These are phyloP conservation scores for Rostratula benghalensis DNA, from an alignment of 2,113 vertebrate species.

Conservation along the genomic window DNA sequence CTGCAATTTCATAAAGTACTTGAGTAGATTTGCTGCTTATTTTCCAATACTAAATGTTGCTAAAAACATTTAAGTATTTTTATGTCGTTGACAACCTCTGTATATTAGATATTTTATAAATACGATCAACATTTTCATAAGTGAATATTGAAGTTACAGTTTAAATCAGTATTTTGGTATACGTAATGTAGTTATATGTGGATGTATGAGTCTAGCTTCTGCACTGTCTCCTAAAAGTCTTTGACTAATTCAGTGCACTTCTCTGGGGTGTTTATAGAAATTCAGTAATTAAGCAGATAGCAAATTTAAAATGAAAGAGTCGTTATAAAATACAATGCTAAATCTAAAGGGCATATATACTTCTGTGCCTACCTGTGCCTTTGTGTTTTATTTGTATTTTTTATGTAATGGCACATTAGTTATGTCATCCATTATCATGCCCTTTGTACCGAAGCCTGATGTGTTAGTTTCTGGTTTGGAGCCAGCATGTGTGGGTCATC, in stretches of 20 bases:
- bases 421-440: not conserved
- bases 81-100: not conserved
- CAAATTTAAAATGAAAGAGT: not conserved
- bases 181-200: not conserved
- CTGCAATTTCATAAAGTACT: not conserved
- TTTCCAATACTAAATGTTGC: not conserved
- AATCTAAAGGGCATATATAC: not conserved
- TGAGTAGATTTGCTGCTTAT: not conserved
- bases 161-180: not conserved
- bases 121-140: not conserved
- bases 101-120: not conserved
- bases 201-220: not conserved
- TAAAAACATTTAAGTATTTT: not conserved
- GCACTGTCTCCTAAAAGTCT: not conserved
- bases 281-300: not conserved
- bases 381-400: not conserved
- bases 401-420: not conserved
- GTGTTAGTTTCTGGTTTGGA: not conserved
- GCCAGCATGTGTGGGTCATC: not conserved
- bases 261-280: not conserved
- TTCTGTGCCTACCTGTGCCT: not conserved
- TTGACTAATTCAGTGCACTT: not conserved
- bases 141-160: not conserved
- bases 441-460: not conserved
- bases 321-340: not conserved